A percentile compares a stretch with the other conserved stretches of the same genome.
Conservation (phyloP, 2,888 invertebrate genomes). For the Ryuthela nishihirai region DNA sequence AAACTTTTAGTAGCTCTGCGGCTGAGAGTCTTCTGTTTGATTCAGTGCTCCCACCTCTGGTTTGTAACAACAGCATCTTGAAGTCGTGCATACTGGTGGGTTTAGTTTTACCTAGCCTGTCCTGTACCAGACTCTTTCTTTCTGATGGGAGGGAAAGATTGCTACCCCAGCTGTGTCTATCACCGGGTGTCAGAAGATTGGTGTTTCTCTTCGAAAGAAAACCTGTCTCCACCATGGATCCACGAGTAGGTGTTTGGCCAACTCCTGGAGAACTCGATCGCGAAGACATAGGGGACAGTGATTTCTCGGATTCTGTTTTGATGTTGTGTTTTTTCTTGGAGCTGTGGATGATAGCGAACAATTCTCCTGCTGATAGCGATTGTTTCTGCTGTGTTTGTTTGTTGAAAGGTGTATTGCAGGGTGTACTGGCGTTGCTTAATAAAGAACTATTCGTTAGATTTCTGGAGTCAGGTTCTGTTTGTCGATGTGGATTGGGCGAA, state of each 20-base stretch:
- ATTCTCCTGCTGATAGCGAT: slow-evolving; percentile 42
- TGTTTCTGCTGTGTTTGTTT: slow-evolving; percentile 7
- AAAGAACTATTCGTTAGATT: no score
- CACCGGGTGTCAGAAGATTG: not conserved
- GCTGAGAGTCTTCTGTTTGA: slow-evolving; percentile 42
- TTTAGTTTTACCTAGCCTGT: slow-evolving; percentile 50
- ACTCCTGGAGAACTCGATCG: slow-evolving; percentile 34
- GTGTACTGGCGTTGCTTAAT: no score
- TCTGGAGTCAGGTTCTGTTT: no score
- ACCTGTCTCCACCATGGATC: slow-evolving; percentile 30
- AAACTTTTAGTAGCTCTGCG: slow-evolving; percentile 43
- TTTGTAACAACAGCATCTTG: slow-evolving; percentile 60
- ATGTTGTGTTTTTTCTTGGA: slow-evolving; percentile 44
- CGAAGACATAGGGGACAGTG: slow-evolving; percentile 40
- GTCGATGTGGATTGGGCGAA: no score
- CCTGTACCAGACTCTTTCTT: slow-evolving; percentile 40
- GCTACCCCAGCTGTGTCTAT: slow-evolving; percentile 31
- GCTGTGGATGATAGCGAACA: slow-evolving; percentile 43
- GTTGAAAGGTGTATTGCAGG: not conserved
- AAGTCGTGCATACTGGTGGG: slow-evolving; percentile 80
- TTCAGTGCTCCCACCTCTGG: slow-evolving; percentile 39
- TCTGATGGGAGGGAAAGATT: slow-evolving; percentile 15
- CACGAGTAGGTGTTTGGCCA: slow-evolving; percentile 3
- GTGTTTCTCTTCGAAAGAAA: slow-evolving; percentile 12
- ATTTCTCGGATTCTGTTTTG: slow-evolving; percentile 42